Base-by-base conservation (phyloP, 35 echinoderm and acorn worm species). In the Amphiura filiformis region DNA sequence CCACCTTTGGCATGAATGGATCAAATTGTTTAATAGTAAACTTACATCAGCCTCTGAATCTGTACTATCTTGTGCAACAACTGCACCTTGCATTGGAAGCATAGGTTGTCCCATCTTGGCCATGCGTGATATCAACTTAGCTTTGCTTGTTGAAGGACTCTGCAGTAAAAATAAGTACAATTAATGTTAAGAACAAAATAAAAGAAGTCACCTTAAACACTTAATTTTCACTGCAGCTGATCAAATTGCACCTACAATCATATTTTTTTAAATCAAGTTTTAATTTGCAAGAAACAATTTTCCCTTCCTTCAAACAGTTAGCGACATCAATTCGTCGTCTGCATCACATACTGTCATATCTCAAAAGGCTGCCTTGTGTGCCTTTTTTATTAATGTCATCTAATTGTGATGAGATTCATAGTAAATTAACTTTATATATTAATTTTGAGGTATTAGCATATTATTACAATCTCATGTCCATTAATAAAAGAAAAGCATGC, bases 101-200 rank as follows among this genome's bases (percentile, higher is more conserved):
- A 99, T 99, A 23, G 96, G 96, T 56, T 99, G 96, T 56, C 96
- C 96, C 96, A 99, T 99, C 85, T 99, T 99, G 35, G 96, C 96
- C 96, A 99, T 99, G 1, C 96, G 77, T 12, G 96, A 99, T 37
- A 99, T 99, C 34, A 99, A 44, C 56, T 99, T 99, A 44, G 96
- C 96, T 90, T 99, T 99, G 82, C 87, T 94, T 18, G 89, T 85
- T 32, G 85, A 89, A 26, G 96, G 96, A 86, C 93, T 99, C 96
- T 99, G 84, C 14, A 23, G 38, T 79, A 31, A 35, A 57, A 38
- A 35, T 23, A 90, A n/a, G n/a, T n/a, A n/a, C n/a, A n/a, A n/a
- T n/a, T n/a, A n/a, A n/a, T n/a, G 64, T 80, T 13, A n/a, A 32
- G 61, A 86, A 86, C 30, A 14, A 65, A 23, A 38, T 35, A 7